Evolutionary conservation across 2,888 invertebrate genomes (phyloP).

Genomic region (Aleiodes leptofemur): DNA sequence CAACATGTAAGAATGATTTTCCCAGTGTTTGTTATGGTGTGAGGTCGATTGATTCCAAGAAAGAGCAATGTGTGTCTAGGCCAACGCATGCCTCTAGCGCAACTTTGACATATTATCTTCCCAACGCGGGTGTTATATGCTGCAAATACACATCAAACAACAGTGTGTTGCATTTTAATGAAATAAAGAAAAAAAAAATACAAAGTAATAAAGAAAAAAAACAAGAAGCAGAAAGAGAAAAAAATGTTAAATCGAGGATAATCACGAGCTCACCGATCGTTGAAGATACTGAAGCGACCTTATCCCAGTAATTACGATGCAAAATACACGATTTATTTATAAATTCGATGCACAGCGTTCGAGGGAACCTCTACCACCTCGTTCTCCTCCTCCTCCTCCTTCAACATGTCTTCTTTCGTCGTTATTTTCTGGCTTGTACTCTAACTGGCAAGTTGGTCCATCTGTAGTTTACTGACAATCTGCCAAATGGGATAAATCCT

Average conservation of each 20-base stretch:
- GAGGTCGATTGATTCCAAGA: constrained; percentile 44
- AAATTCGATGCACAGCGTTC: constrained; percentile 46
- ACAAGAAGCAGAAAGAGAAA: constrained; percentile 18
- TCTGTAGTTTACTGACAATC: constrained; percentile 62
- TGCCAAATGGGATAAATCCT: constrained; percentile 66
- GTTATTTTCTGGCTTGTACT: constrained; percentile 64
- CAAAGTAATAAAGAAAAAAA: constrained; percentile 27
- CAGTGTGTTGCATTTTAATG: constrained; percentile 34
- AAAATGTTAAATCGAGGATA: constrained; percentile 36
- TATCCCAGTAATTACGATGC: constrained; percentile 53
- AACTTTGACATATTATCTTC: constrained; percentile 45
- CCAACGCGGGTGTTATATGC: constrained; percentile 31
- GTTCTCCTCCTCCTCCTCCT: constrained; percentile 31
- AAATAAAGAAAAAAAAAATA: constrained; percentile 10
- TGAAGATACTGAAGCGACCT: constrained; percentile 40
- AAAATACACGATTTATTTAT: constrained; percentile 52
- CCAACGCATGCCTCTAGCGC: constrained; percentile 37
- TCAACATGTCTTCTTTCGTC: constrained; percentile 44
- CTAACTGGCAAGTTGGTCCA: constrained; percentile 60
- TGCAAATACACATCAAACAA: constrained; percentile 10
- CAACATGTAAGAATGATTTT: constrained; percentile 27
- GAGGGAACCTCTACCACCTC: constrained; percentile 28
- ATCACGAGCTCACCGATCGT: constrained; percentile 37
- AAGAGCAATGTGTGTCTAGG: constrained; percentile 47
- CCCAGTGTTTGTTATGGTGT: constrained; percentile 22